Evolutionary conservation across 92 coral and sea anemone genomes (phyloP), one percentile per base, ranked within the genome.

Genomic region (Palythoa caribaeorum): DNA sequence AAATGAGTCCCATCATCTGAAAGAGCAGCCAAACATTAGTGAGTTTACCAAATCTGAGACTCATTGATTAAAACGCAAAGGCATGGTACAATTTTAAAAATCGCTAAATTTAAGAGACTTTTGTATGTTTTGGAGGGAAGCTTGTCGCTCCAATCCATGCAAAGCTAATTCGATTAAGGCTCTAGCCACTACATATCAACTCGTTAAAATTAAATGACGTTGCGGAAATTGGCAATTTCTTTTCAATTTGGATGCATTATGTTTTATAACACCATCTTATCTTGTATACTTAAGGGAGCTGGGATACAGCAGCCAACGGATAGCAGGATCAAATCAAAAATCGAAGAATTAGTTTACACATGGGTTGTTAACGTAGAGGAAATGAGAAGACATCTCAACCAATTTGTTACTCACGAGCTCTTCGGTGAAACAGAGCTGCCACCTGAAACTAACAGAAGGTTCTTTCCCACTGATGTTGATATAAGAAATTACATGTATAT

Each of bases 351-450:
- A 11, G 93, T 93, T 36, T 59, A 65, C 12, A 81, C 76, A 20
- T 93, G 94, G 20, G 90, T 93, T 54, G 84, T 35, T 1, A 87
- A 83, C 69, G 89, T 87, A 39, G 44, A 76, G 9, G 95, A 93
- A 75, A 93, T 91, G 93, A 75, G 73, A 53, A 68, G 92, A 35
- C 93, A 93, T 76, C 59, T 93, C 17, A 7, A 15, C 19, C 47
- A 48, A 38, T 88, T 60, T 53, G 90, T 90, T 12, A 92, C 76
- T 60, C 70, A 48, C 7, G 90, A 92, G 78, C 78, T 80, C 68
- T 89, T 89, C 52, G 17, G 44, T 13, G 76, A 75, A 6, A 88
- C 63, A 17, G 19, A 63, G 21, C 28, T 38, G 71, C 21, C 28
- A 28, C 28, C 28, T 28, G 0, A 28, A 92, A 86, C 85, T 28